phyloP scores from a whole-genome alignment of 2,113 vertebrate genomes.

The Percina caprodes region DNA sequence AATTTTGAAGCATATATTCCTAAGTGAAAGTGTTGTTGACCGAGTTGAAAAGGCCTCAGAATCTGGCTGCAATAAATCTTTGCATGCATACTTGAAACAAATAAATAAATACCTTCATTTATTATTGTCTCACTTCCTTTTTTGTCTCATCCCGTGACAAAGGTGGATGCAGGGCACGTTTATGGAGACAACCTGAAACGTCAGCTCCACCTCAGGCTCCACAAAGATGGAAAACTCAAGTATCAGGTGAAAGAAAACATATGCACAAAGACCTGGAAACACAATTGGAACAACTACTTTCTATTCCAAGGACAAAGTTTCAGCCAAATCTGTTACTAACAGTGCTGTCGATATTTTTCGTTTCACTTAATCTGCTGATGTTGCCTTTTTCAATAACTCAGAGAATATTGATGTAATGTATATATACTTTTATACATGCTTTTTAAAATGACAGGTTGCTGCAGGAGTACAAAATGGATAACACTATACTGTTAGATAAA shows the following conservation, averaged over 20 bases:
- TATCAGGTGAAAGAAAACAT: slow-evolving; percentile 87
- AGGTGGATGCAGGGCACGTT: slow-evolving; percentile 96
- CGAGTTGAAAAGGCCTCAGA: not conserved
- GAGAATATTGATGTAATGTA: not conserved
- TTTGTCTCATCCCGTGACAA: not conserved
- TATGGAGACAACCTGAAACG: slow-evolving; percentile 93
- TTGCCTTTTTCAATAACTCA: not conserved
- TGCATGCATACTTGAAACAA: not conserved
- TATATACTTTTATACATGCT: not conserved
- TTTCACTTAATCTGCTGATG: not conserved
- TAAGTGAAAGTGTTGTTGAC: too few species aligned
- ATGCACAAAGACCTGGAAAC: not conserved
- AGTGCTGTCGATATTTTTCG: not conserved
- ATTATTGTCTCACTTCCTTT: not conserved
- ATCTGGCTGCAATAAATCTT: not conserved
- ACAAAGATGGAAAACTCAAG: slow-evolving; percentile 93
- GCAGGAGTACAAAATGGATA: not conserved
- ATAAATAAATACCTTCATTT: not conserved
- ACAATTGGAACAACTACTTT: not conserved
- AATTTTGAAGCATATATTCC: not conserved
- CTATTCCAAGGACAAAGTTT: not conserved
- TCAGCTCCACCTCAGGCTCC: slow-evolving; percentile 91
- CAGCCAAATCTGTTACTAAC: not conserved
- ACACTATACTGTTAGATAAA: not conserved
- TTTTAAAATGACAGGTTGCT: not conserved